These are phyloP conservation scores for Desmodus rotundus DNA, from an alignment of 2,113 vertebrate genomes.

Conservation along the genomic window DNA sequence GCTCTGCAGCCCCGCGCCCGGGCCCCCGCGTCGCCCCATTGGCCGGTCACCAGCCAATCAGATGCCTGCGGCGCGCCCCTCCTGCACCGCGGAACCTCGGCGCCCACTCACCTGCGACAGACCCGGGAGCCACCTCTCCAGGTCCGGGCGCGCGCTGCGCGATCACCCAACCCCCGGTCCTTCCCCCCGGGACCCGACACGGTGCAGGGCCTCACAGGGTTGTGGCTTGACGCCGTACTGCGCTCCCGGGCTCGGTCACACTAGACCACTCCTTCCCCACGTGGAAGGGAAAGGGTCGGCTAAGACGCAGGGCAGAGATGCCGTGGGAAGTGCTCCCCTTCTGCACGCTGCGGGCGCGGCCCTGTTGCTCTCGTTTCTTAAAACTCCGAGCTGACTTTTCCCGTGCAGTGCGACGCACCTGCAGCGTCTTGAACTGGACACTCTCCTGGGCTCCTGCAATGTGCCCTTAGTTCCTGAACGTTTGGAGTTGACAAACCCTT, in stretches of 20 bases:
- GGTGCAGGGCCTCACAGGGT: not conserved
- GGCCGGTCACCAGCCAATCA: slow-evolving; percentile 62
- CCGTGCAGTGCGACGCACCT: accelerated
- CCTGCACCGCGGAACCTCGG: not conserved
- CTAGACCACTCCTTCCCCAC: not conserved
- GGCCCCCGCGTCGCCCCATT: not conserved
- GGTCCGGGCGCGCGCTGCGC: accelerated
- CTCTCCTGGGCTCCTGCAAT: not conserved
- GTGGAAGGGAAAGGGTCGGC: not conserved
- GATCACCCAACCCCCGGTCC: not conserved
- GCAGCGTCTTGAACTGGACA: not conserved
- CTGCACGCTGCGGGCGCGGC: accelerated
- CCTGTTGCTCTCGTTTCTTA: not conserved
- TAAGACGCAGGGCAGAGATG: not conserved
- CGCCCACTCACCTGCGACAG: not conserved
- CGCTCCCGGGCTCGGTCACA: not conserved
- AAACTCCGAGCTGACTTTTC: not conserved
- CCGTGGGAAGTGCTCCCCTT: not conserved
- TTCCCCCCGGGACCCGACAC: not conserved
- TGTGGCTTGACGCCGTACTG: not conserved
- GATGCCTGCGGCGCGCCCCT: not conserved
- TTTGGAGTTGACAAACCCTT: not conserved
- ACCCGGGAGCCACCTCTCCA: not conserved
- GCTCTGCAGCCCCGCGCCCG: accelerated
- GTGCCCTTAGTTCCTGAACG: not conserved